Evolutionary conservation across 2,888 invertebrate genomes (phyloP), one percentile per base, ranked within the genome.

Genomic region (Tiliacea aurago): DNA sequence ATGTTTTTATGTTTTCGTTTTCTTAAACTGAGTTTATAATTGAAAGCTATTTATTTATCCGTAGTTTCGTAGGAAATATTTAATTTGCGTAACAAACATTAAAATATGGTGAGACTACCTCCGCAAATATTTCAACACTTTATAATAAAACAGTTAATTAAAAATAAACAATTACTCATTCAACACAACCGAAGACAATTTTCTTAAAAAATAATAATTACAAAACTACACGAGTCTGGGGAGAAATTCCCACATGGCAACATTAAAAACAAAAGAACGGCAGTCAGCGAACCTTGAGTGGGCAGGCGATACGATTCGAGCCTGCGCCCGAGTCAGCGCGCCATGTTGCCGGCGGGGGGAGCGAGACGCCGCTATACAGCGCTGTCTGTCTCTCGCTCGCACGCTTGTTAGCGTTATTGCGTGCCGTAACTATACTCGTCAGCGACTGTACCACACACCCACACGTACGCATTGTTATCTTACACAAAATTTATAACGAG

Each of bases 211-310:
- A 37, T 55, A 15, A 55, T 64, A 56, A 70, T 70, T 70, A 41
- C 55, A 9, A 70, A 69, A 81, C 58, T 87, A 68, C 87, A 76
- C 18, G n/a, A 56, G 45, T 70, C 62, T 45, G 59, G 87, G 91
- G 86, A 89, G 86, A 86, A 80, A 86, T 86, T 84, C 77, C 62
- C 78, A 83, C 75, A 84, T 93, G 94, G 96, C 94, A 96, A 95
- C 95, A 95, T 95, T 95, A 93, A 94, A 94, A 96, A 96, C 96
- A 96, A 96, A 96, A 96, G 96, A 96, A 96, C 95, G 96, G 95
- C 96, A 96, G 96, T 96, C 96, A 96, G 96, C 96, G 96, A 96
- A 96, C 96, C 96, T 96, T 96, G 96, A 97, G 97, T 97, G 97
- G 97, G 96, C 95, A 95, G 96, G 95, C 96, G 95, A 96, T 96